Evolutionary conservation across 2,888 invertebrate genomes (phyloP).

Genomic region (Lasioglossum villosulum): DNA sequence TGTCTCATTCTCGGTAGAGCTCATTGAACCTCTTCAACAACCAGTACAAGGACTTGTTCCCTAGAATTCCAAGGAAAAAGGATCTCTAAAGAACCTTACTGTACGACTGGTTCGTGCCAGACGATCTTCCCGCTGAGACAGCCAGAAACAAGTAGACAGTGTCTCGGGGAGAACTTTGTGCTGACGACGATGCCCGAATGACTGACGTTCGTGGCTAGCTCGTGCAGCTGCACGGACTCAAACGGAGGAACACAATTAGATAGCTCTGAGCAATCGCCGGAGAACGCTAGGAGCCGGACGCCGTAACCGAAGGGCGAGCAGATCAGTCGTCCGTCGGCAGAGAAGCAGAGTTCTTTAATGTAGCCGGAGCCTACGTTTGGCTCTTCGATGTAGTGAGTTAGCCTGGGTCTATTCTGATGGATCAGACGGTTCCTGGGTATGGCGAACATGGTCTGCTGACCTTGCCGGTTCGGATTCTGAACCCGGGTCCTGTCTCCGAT

Average conservation of each 20-base stretch:
- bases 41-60: background rate
- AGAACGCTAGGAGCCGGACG: constrained; percentile 93
- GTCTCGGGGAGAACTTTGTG: constrained; percentile 95
- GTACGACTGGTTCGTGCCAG: constrained; percentile 92
- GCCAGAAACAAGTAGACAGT: constrained; percentile 95
- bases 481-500: constrained; percentile 79
- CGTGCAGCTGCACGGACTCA: constrained; percentile 86
- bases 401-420: constrained; percentile 90
- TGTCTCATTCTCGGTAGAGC: background rate
- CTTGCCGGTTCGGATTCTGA: constrained; percentile 76
- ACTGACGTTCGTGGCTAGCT: constrained; percentile 89
- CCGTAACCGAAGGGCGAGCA: constrained; percentile 96
- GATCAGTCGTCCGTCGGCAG: constrained; percentile 94
- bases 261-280: constrained; percentile 91
- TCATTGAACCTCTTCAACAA: background rate
- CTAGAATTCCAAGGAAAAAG: constrained; percentile 9
- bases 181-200: constrained; percentile 94
- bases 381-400: constrained; percentile 94
- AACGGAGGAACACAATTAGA: constrained; percentile 88
- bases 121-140: constrained; percentile 95
- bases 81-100: constrained; percentile 57
- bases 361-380: constrained; percentile 95
- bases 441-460: constrained; percentile 79
- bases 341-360: constrained; percentile 97
- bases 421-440: constrained; percentile 85